Evolutionary conservation across 1,140 invertebrate genomes (phyloP), one percentile per base, ranked within the genome.

Genomic region (Cataglyphis hispanica): DNA sequence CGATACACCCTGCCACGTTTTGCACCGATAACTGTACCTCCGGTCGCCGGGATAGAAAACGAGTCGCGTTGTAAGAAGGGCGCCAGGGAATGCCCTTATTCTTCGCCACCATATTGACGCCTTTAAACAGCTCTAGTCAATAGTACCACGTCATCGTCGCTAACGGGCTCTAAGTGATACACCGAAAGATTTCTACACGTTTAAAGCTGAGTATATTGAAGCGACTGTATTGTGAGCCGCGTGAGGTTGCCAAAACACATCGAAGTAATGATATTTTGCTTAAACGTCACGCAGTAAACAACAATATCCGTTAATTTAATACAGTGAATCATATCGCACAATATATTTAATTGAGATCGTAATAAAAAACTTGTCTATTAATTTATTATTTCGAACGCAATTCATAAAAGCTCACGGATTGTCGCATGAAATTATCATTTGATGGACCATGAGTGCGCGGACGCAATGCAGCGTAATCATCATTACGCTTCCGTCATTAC

Each of bases 1-100:
- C 89, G 88, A 91, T 92, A 91, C 88, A 90, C 81, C 67, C 78
- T 67, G 72, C 88, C 75, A 61, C 88, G 72, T 85, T 90, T 90
- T 78, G 78, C 88, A 84, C 88, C 75, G 75, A 69, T 58, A 76
- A 87, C 61, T 67, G 46, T 61, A 67, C 66, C 72, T 85, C 70
- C 46, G 83, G 31, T 58, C 64, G 16, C 61, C 53, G 63, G 67
- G 27, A 13, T 81, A 31, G 70, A 58, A 77, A 63, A 89, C 34
- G 60, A 66, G 72, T 50, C 46, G 43, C 81, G 69, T 86, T 58
- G 67, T 72, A 46, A 46, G 75, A 75, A 81, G 61, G 60, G 81
- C 70, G 64, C 11, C 37, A 22, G 53, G 61, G 67, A 78, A 85
- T 67, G 58, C 86, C 86, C 89, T 88, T 88, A 90, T 90, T 90